These are phyloP conservation scores for Dryas iulia DNA, from an alignment of 1,140 invertebrate species.

Conservation along the genomic window DNA sequence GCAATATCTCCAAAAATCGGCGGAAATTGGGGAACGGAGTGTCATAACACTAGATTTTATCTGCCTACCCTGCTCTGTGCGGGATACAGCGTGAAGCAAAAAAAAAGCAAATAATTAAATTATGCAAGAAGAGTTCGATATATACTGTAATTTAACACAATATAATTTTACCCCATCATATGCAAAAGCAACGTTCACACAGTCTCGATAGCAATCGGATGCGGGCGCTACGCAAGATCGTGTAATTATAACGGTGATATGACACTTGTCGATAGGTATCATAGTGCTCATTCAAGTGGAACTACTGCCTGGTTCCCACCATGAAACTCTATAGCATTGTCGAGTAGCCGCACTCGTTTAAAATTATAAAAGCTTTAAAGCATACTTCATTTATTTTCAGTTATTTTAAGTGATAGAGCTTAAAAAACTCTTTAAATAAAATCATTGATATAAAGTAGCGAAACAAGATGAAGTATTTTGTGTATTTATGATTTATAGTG, in stretches of 20 bases:
- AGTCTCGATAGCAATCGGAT: conserved; percentile 33
- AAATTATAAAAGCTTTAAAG: not conserved
- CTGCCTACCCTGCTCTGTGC: not conserved
- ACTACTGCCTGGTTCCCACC: conserved; percentile 54
- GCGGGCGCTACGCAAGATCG: conserved; percentile 34
- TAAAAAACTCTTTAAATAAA: not conserved
- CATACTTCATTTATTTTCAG: not conserved
- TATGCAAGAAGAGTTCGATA: too few species aligned
- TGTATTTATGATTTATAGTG: not conserved
- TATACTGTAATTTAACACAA: too few species aligned
- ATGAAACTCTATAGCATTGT: conserved; percentile 59
- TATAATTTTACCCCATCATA: not conserved
- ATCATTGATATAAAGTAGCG: not conserved
- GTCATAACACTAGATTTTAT: not conserved
- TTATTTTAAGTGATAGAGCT: not conserved
- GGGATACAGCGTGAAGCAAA: too few species aligned
- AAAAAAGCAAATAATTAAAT: too few species aligned
- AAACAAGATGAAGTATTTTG: not conserved
- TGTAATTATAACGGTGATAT: conserved; percentile 45
- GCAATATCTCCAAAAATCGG: not conserved
- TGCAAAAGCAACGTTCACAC: conserved; percentile 26
- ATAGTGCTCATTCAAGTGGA: conserved; percentile 47
- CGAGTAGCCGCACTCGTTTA: not conserved
- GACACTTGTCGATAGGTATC: conserved; percentile 43
- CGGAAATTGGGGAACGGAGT: not conserved